Percentiles rank a stretch among this genome's conserved stretches.
phyloP scores from a whole-genome alignment of 2,797 vertebrate genomes.

The Eulemur coronatus region DNA sequence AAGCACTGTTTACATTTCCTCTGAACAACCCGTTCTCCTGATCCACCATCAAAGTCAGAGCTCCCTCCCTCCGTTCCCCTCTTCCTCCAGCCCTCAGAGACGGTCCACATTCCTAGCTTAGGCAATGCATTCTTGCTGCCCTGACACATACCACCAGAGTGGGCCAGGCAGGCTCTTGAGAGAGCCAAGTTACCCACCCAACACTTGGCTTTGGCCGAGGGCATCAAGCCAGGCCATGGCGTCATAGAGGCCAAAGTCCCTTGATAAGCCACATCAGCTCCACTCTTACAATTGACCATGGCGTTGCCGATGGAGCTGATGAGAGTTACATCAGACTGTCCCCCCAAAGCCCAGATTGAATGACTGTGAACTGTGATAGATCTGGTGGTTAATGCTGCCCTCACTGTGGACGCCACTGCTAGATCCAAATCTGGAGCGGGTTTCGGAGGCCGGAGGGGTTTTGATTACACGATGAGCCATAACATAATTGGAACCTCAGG shows the following conservation, averaged over 20 bases:
- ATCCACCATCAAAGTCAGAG: constrained; percentile 39
- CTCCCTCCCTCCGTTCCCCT: not conserved
- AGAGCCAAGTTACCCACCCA: constrained; percentile 73
- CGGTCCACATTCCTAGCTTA: constrained; percentile 64
- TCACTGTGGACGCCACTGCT: not conserved
- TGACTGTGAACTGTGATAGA: constrained; percentile 30
- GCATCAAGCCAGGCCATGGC: constrained; percentile 56
- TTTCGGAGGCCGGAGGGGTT: not conserved
- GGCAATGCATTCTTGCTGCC: constrained; percentile 74
- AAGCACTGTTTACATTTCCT: constrained; percentile 58
- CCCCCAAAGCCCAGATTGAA: constrained; percentile 17
- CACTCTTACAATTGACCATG: constrained; percentile 47
- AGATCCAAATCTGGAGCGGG: not conserved
- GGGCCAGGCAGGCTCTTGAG: constrained; percentile 49
- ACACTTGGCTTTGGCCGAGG: constrained; percentile 43
- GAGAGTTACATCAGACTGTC: constrained; percentile 52
- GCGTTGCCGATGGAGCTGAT: constrained; percentile 17
- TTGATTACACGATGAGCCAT: not conserved
- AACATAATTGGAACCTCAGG: not conserved
- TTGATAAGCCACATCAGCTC: constrained; percentile 65
- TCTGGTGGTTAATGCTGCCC: not conserved
- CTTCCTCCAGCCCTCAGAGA: constrained; percentile 51
- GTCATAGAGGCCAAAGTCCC: constrained; percentile 67
- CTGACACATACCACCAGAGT: constrained; percentile 67
- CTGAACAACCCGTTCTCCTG: constrained; percentile 72